Evolutionary conservation across 1,140 invertebrate species (phyloP), one percentile per base, ranked within the genome.

Genomic region (Zaprionus lachaisei): DNA sequence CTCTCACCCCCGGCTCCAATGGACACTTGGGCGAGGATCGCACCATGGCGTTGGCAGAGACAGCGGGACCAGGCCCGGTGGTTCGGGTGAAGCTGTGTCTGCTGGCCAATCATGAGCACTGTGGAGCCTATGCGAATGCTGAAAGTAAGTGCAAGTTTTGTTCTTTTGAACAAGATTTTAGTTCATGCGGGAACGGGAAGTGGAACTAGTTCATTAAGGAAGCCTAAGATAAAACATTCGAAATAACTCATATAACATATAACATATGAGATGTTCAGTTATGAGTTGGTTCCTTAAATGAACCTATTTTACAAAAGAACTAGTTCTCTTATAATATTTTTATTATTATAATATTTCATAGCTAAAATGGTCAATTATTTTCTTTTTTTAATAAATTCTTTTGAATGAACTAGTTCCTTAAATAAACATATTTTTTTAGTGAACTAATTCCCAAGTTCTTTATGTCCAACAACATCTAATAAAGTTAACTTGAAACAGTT

Each of bases 31-130:
- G 94, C 5, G 93, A 94, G 51, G 94, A 94, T 72, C 93, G 94
- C 34, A 93, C 93, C 34, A 85, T 93, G 86, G 91, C 93, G 1
- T 56, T 93, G 71, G 91, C 91, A 0, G 89, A 94, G 20, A 95
- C 95, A 58, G 94, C 95, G 14, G 84, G 84, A 5, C 93, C 94
- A 2, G 95, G 95, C 62, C 95, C 96, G 0, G 94, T 95, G 55
- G 95, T 98, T 20, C 93, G 96, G 31, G 95, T 97, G 1, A 96
- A 96, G 75, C 93, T 98, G 1, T 98, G 97, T 81, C 93, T 98
- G n/a, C 94, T 95, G 77, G 95, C 95, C 1, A 96, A 97, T 83
- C 94, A 95, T 28, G 96, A 96, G 26, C 96, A 96, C 73, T 98
- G 97, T 87, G 97, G 97, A 12, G 96, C 97, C 55, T 97, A 96